Percentiles rank a stretch among this genome's conserved stretches.
Evolutionary conservation across 2,113 vertebrate genomes (phyloP).

Genomic region (Microtus pennsylvanicus): DNA sequence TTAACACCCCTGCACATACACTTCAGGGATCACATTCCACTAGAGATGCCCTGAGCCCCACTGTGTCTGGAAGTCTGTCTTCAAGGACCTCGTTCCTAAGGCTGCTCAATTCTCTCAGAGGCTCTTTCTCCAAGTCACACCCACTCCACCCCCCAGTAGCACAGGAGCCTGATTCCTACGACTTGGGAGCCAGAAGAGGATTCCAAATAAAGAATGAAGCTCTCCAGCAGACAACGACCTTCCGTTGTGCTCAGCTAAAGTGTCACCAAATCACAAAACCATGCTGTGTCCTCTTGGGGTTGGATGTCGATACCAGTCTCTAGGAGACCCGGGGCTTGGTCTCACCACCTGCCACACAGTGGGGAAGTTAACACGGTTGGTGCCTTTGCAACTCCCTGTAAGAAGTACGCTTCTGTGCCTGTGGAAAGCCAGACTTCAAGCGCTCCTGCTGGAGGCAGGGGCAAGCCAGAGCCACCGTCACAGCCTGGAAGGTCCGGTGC

Average conservation of each 20-base stretch:
- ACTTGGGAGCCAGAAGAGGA: neutral
- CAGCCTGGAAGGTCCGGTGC: accelerated
- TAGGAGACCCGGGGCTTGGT: neutral
- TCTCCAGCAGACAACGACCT: neutral
- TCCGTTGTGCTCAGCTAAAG: neutral
- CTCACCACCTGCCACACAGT: neutral
- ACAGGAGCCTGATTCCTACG: neutral
- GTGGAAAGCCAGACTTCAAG: neutral
- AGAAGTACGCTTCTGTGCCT: neutral
- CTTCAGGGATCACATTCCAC: too few relatives aligned
- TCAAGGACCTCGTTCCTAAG: neutral
- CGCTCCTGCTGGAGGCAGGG: neutral
- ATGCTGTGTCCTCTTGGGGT: neutral
- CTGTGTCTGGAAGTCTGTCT: neutral
- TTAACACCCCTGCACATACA: too few relatives aligned
- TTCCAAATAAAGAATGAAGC: neutral
- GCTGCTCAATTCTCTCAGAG: neutral
- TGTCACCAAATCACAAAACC: neutral
- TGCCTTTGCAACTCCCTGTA: neutral
- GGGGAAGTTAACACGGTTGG: too few relatives aligned
- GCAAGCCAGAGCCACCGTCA: neutral
- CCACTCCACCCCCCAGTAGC: accelerated
- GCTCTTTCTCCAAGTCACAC: accelerated
- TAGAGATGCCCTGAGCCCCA: neutral
- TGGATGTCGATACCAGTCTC: accelerated